These are phyloP conservation scores for Meles meles DNA, from an alignment of 2,113 vertebrate species.

Conservation along the genomic window DNA sequence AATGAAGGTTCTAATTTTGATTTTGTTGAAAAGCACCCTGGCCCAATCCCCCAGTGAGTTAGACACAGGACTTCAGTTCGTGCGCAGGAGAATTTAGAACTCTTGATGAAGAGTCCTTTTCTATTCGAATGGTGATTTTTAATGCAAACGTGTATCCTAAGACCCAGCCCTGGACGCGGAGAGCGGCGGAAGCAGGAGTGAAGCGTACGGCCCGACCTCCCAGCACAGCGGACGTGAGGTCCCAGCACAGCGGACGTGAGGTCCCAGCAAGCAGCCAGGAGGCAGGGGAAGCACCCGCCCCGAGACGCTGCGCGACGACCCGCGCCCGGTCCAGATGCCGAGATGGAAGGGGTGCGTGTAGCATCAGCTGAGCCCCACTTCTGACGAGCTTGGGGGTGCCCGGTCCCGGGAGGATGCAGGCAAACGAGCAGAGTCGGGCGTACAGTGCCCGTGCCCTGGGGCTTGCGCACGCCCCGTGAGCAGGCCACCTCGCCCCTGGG, in stretches of 20 bases:
- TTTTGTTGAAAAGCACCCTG: neutral
- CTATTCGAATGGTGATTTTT: neutral
- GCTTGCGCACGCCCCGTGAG: too few relatives aligned
- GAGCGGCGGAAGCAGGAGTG: neutral
- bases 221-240: too few relatives aligned
- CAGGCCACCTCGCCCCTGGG: fast-evolving
- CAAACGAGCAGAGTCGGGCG: neutral
- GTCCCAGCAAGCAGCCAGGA: neutral
- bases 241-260: neutral
- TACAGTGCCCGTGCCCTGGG: too few relatives aligned
- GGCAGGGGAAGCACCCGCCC: fast-evolving
- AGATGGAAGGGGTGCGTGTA: fast-evolving
- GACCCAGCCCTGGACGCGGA: neutral
- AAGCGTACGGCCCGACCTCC: neutral
- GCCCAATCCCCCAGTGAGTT: neutral
- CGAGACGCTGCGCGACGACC: fast-evolving
- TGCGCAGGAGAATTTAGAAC: neutral
- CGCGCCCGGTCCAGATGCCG: too few relatives aligned
- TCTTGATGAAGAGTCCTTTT: neutral
- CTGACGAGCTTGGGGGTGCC: neutral
- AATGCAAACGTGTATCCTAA: neutral
- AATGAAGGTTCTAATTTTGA: neutral
- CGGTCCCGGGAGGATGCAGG: fast-evolving
- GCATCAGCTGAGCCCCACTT: neutral
- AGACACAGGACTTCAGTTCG: neutral